A percentile compares a stretch with the other conserved stretches of the same genome.
These are phyloP conservation scores for Acinonyx jubatus DNA, from an alignment of 2,113 vertebrate species.

Conservation along the genomic window DNA sequence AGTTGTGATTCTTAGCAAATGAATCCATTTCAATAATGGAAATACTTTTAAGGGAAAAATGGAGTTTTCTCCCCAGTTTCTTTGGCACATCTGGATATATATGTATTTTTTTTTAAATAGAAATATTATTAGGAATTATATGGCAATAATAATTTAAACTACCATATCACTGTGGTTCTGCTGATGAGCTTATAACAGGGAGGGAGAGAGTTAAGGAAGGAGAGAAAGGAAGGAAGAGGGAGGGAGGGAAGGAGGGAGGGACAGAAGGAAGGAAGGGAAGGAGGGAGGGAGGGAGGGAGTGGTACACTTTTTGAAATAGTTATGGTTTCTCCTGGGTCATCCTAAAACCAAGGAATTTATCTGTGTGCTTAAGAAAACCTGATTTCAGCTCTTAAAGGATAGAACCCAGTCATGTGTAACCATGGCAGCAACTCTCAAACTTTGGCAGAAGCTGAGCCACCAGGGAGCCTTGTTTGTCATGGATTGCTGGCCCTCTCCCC, in stretches of 20 bases:
- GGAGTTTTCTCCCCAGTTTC: conserved; percentile 22
- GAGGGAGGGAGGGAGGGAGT: neutral
- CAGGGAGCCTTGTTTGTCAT: neutral
- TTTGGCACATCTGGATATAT: neutral
- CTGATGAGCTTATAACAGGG: neutral
- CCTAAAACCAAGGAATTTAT: neutral
- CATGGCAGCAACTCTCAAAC: neutral
- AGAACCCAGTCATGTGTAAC: neutral
- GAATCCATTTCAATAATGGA: neutral
- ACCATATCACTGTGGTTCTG: neutral
- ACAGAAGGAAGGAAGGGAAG: too few relatives aligned
- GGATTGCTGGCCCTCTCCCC: neutral
- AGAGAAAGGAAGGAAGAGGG: neutral
- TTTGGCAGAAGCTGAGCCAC: too few relatives aligned
- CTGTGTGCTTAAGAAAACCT: neutral
- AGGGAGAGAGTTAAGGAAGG: neutral
- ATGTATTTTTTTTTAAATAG: conserved; percentile 26
- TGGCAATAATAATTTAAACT: neutral
- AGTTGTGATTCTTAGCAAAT: conserved; percentile 52
- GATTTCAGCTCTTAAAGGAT: neutral
- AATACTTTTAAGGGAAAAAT: neutral
- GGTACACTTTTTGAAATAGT: neutral
- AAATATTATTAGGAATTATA: neutral
- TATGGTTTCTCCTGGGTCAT: neutral
- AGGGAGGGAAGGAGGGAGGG: neutral